These are phyloP conservation scores for Wiebesia pumilae DNA, from an alignment of 1,140 invertebrate genomes.

Conservation along the genomic window DNA sequence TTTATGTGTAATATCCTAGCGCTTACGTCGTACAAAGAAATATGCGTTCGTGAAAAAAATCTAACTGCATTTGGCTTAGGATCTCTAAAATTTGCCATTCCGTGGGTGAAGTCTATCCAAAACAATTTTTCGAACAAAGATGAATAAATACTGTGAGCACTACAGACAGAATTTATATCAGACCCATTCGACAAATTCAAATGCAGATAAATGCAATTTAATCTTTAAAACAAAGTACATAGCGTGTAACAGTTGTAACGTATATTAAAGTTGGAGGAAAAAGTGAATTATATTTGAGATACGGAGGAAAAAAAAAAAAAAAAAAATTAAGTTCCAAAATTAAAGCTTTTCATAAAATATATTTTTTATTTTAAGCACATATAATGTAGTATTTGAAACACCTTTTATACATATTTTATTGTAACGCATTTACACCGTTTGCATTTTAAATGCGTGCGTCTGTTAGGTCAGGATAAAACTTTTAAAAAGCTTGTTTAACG, in stretches of 20 bases:
- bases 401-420: conserved; percentile 28
- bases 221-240: not conserved
- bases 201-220: not conserved
- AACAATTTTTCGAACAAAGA: too few relatives aligned
- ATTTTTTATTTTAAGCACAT: conserved; percentile 35
- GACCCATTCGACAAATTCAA: too few relatives aligned
- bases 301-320: not conserved
- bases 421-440: conserved; percentile 33
- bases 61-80: too few relatives aligned
- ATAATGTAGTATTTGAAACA: conserved; percentile 25
- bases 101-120: too few relatives aligned
- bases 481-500: not conserved
- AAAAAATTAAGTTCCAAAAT: not conserved
- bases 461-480: conserved; percentile 6
- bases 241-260: not conserved
- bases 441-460: conserved; percentile 20
- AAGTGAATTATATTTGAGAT: not conserved
- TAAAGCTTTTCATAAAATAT: not conserved
- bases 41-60: too few relatives aligned
- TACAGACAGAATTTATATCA: too few relatives aligned
- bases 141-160: not conserved
- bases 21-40: too few relatives aligned
- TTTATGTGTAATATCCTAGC: too few relatives aligned
- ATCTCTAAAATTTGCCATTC: too few relatives aligned
- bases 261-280: not conserved